Evolutionary conservation across 2,113 vertebrate genomes (phyloP), one percentile per base, ranked within the genome.

Genomic region (Malurus elegans): DNA sequence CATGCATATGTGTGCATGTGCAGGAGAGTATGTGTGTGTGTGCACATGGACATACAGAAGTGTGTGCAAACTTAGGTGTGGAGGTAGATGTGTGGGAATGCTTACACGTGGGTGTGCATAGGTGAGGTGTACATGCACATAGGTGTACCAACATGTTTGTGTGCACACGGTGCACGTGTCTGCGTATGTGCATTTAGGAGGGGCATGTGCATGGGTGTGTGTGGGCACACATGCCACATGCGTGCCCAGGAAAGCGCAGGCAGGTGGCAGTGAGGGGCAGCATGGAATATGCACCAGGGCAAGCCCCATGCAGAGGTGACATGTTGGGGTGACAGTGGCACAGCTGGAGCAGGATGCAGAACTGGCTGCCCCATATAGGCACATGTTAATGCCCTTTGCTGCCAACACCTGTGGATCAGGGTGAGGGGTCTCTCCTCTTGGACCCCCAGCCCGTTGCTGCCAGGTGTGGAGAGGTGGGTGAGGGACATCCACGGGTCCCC

Each of bases 181-280:
- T 38, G 57, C 3, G 2, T 23, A 42, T 18, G 3, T 29, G 38
- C 25, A 25, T 7, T 53, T 13, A 10, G 6, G 45, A 12, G 29
- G 26, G 14, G 32, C 2, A 0, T 8, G 11, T 10, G 24, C 6
- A 8, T 26, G 44, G 13, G 23, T 36, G 42, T 8, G 31, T 0
- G 0, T 32, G 54, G 64, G 24, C 64, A 25, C 5, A 6, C 26
- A 5, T 9, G n/a, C 2, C 6, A 17, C 0, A 1, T 24, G 34
- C 0, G 0, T 47, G 64, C 51, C 23, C 8, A 58, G 34, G 61
- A 53, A 54, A n/a, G 38, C 3, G 50, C 32, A 48, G 75, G 47
- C 0, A 2, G 42, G 24, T 1, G 3, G 53, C 53, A 53, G 21
- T 5, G 2, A 76, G 38, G 31, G 34, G 50, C 3, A 8, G 29